Base-by-base conservation (phyloP, 2,888 invertebrate genomes). In the Mechanitis mazaeus region DNA sequence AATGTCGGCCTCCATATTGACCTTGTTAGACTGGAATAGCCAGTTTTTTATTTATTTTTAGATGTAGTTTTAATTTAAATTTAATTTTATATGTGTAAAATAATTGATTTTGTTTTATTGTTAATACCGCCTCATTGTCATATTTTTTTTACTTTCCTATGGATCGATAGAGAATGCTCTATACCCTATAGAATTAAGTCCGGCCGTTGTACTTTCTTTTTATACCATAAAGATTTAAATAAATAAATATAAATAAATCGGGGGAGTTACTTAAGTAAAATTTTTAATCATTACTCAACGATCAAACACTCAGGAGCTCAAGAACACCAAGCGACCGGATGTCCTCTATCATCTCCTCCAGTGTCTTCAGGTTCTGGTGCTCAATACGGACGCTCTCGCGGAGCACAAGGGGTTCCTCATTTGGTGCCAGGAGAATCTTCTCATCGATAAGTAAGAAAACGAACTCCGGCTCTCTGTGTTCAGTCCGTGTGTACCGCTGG, bases 361-460 rank as follows among this genome's bases (percentile, higher is more conserved):
- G 75, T 97, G 97, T 69, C 90, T 99, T 38, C 97, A 97, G 84
- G 94, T 97, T 63, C 91, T 99, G 77, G 95, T 97, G 61, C 91
- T 99, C 33, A 97, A 98, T 78, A 97, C 97, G 0, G 98, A 99
- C 79, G 96, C 97, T 0, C 93, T 97, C 0, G 94, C 95, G 64
- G 97, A 98, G 73, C 96, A 98, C 77, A 92, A 95, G 71, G 96
- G 97, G 59, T 96, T 98, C 84, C 95, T 98, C 64, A 96, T 97
- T 72, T 98, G 97, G 96, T 97, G 97, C 70, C 98, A 99, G 81
- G 97, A 98, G 84, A 98, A 98, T 82, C 89, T 97, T 46, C 91
- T 99, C 3, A 97, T 99, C 66, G 96, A 97, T 79, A 97, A 96
- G 97, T 97, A 85, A 73, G 81, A 45, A 35, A 9, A 7, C 9